phyloP scores from a whole-genome alignment of 2,797 vertebrate genomes.

The Syngnathus rostellatus region DNA sequence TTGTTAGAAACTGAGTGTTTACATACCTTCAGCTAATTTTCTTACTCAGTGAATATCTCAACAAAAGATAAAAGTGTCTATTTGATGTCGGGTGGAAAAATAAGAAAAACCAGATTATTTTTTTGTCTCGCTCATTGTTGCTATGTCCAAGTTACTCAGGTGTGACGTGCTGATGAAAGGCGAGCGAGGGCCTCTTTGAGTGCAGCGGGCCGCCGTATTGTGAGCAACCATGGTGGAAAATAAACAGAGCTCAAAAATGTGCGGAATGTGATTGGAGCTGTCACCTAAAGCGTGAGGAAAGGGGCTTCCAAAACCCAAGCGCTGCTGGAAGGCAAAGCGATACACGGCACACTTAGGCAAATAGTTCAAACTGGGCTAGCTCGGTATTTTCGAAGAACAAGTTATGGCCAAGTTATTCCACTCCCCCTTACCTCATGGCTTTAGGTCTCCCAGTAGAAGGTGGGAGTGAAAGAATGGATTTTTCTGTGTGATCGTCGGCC shows the following conservation, averaged over 20 bases:
- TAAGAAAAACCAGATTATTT: neutral
- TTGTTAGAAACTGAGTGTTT: neutral
- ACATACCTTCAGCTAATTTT: neutral
- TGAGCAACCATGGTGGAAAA: constrained; percentile 49
- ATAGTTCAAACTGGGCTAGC: constrained; percentile 25
- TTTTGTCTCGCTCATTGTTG: neutral
- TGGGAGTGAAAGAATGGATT: constrained; percentile 17
- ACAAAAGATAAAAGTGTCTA: neutral
- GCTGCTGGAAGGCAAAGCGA: constrained; percentile 41
- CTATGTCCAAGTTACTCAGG: constrained; percentile 24
- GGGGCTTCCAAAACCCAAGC: constrained; percentile 33
- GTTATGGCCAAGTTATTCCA: constrained; percentile 15
- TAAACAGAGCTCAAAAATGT: constrained; percentile 56
- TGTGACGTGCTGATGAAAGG: constrained; percentile 45
- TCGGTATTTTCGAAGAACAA: constrained; percentile 37
- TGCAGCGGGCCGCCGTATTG: constrained; percentile 32
- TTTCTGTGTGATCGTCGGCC: constrained; percentile 8
- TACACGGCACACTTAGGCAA: constrained; percentile 27
- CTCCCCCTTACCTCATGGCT: constrained; percentile 12
- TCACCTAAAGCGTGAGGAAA: constrained; percentile 50
- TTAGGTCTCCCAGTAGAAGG: constrained; percentile 28
- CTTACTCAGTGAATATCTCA: neutral
- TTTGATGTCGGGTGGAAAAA: neutral
- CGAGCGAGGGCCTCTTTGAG: constrained; percentile 22
- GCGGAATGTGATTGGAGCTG: constrained; percentile 59